phyloP scores from a whole-genome alignment of 2,113 vertebrate species.

The Halcyon malimbica region DNA sequence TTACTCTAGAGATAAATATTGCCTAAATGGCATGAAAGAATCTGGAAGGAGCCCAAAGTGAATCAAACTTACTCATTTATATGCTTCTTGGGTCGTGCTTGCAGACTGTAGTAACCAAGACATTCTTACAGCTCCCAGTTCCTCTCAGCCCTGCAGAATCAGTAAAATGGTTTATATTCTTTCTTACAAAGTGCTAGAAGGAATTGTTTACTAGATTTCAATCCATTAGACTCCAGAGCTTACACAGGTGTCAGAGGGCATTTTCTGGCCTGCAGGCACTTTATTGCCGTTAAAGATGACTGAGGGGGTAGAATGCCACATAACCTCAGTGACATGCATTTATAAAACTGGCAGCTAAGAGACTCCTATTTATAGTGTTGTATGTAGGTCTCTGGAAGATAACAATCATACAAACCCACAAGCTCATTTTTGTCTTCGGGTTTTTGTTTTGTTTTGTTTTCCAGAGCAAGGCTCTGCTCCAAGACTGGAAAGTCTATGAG shows the following conservation, averaged over 20 bases:
- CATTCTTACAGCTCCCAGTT: fast-evolving
- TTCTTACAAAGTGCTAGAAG: not conserved
- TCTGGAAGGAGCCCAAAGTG: not conserved
- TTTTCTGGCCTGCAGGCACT: slow-evolving; percentile 12
- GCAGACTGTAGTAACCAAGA: not conserved
- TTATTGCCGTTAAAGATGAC: slow-evolving; percentile 34
- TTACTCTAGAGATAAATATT: not conserved
- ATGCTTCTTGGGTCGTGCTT: not conserved
- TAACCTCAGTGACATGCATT: slow-evolving; percentile 34
- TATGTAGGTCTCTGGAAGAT: not conserved
- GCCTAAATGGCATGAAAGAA: not conserved
- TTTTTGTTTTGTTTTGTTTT: not conserved
- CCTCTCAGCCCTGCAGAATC: not conserved
- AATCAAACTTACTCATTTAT: not conserved
- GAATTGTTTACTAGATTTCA: slow-evolving; percentile 1
- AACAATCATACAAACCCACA: not conserved
- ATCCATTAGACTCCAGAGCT: not conserved
- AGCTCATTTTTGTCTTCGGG: not conserved
- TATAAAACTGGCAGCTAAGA: slow-evolving; percentile 26
- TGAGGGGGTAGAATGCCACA: not conserved
- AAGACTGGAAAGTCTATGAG: not conserved
- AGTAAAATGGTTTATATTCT: not conserved
- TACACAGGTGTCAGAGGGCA: slow-evolving; percentile 39
- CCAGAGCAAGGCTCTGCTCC: not conserved
- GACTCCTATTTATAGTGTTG: not conserved